Evolutionary conservation across 2,113 vertebrate genomes (phyloP), one percentile per base, ranked within the genome.

Genomic region (Pangasianodon gigas): DNA sequence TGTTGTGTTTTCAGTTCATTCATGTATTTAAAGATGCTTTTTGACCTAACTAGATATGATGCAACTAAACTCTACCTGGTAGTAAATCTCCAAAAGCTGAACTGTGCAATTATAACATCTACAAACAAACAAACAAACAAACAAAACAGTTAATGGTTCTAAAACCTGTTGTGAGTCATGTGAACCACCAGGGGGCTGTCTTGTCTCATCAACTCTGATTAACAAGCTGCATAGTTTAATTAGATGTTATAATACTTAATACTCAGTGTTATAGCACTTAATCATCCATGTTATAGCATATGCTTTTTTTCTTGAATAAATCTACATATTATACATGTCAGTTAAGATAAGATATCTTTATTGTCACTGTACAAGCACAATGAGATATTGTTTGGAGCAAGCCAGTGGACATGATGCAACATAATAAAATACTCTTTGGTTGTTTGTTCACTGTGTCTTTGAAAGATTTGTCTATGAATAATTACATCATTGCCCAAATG

Each of bases 131-230:
- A 6, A 13, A 13, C 0, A 41, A 19, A 58, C 9, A 3, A 29
- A 44, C 8, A 1, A 7, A 48, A 60, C 8, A 37, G 1, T 11
- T 9, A n/a, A 84, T 29, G 8, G 0, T 29, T 46, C 37, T 24
- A 79, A 46, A 87, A 37, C 56, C 13, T 67, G 29, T 80, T 37
- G 41, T 48, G 14, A 32, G 54, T 32, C n/a, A 84, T 62, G 8
- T 67, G 21, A 41, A 48, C 86, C 91, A 82, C 87, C 62, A 91
- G 91, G 87, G 44, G 91, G 81, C 91, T 67, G 87, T 60, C 91
- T 87, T 86, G 44, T 67, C 87, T 26, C 82, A 74, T 21, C 11
- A 44, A 26, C 14, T 48, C 51, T 26, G 3, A 52, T 58, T 7
- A 37, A 52, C 86, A 44, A 29, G 1, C 51, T 46, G 41, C 46